Evolutionary conservation across 1,140 invertebrate genomes (phyloP), one percentile per base, ranked within the genome.

Genomic region (Dryas iulia): DNA sequence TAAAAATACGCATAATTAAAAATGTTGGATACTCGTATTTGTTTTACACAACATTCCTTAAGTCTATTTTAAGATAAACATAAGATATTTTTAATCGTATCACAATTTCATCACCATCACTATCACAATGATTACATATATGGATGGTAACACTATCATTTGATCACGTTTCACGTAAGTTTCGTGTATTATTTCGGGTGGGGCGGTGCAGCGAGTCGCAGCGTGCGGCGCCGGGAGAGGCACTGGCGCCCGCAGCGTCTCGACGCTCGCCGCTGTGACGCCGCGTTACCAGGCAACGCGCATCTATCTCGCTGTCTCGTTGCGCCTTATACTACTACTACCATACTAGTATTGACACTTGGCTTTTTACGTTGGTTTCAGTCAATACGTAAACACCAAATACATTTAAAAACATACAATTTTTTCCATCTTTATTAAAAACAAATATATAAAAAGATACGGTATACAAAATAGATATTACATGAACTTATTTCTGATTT

Each of bases 171-270:
- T 28, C 47, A 53, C 60, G 12, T 12, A 21, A 61, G 23, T 52
- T 54, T 62, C 10, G 26, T 53, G 7, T 30, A 12, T 21, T 28
- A 14, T 53, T 62, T 54, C 25, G 12, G 47, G 21, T 26, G 18
- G 59, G 68, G 52, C 62, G 61, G 33, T 65, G 57, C 56, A 64
- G 60, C 53, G 53, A 56, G 70, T 70, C 61, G 66, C 67, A 59
- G 53, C 69, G 68, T 66, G 56, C 79, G 78, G 69, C 75, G 73
- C 75, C 73, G 67, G 70, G 74, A 78, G 72, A 72, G 70, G 72
- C 69, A 83, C 79, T 81, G 81, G 74, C 81, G 75, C 68, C 77
- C 74, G 70, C 73, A 76, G 77, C 78, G 75, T 76, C 81, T 75
- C 78, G 78, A 68, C 76, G 81, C 76, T 75, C 79, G 73, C 66